Conservation (phyloP, 2,888 invertebrate species). For the Eulithis prunata region DNA sequence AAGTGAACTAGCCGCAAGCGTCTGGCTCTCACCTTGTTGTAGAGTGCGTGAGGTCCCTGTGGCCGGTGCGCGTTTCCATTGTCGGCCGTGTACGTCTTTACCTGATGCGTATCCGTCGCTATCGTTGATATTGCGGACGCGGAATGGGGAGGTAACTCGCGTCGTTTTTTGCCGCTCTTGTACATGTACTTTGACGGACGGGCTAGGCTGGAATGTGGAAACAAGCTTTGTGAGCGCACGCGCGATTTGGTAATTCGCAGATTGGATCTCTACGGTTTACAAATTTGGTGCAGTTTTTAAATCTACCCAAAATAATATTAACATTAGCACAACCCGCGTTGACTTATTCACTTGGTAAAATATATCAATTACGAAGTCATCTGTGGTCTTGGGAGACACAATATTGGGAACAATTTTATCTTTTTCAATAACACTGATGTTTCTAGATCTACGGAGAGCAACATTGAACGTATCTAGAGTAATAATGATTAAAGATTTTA, state of each 20-base stretch:
- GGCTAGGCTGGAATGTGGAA: slow-evolving; percentile 64
- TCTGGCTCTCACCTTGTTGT: slow-evolving; percentile 94
- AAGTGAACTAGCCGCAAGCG: slow-evolving; percentile 45
- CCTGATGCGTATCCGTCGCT: slow-evolving; percentile 90
- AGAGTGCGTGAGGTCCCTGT: slow-evolving; percentile 92
- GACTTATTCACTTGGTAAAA: no score
- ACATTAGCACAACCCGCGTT: no score
- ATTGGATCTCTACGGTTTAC: no score
- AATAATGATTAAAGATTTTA: neutral
- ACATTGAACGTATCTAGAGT: neutral
- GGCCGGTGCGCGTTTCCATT: slow-evolving; percentile 93
- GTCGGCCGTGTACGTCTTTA: slow-evolving; percentile 97
- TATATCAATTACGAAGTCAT: no score
- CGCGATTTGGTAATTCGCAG: no score
- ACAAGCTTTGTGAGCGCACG: neutral
- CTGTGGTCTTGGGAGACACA: no score
- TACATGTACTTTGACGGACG: slow-evolving; percentile 78
- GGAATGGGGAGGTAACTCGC: slow-evolving; percentile 64
- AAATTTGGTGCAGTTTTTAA: no score
- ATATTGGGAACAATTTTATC: neutral
- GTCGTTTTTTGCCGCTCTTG: slow-evolving; percentile 80
- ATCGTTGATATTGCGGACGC: slow-evolving; percentile 82
- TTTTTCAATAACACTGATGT: neutral
- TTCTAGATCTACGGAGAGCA: neutral
- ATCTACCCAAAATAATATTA: no score